These are phyloP conservation scores for Dryococelus australis DNA, from an alignment of 2,888 invertebrate species.

Conservation along the genomic window DNA sequence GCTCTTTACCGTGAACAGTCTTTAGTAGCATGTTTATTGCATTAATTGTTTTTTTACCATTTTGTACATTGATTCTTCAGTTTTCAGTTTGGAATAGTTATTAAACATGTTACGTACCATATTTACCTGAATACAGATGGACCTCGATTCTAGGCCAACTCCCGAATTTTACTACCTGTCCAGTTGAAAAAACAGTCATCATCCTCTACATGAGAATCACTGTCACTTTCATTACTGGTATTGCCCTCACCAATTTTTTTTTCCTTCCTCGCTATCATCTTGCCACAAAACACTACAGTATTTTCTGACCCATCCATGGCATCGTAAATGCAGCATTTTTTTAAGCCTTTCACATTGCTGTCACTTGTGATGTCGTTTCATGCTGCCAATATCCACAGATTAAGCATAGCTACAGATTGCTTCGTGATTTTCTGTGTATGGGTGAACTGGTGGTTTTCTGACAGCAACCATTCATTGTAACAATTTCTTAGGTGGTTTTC, in stretches of 20 bases:
- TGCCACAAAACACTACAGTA: neutral
- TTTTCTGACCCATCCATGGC: neutral
- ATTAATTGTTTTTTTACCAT: too few relatives aligned
- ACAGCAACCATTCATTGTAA: neutral
- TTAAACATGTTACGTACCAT: too few relatives aligned
- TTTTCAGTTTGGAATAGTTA: too few relatives aligned
- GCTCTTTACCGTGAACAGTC: too few relatives aligned
- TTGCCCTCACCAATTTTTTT: neutral
- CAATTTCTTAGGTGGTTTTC: neutral
- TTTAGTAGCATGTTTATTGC: too few relatives aligned
- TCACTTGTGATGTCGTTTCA: neutral
- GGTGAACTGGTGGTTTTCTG: neutral
- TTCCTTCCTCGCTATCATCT: neutral
- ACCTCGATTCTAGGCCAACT: too few relatives aligned
- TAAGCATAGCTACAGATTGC: neutral
- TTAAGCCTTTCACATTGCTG: neutral
- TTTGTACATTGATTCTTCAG: too few relatives aligned
- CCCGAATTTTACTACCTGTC: neutral
- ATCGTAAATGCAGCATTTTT: neutral
- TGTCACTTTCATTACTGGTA: neutral
- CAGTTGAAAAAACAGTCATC: neutral
- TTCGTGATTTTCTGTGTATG: neutral
- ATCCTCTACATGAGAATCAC: neutral
- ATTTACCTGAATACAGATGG: too few relatives aligned
- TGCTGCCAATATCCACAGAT: neutral